Evolutionary conservation across 2,888 invertebrate genomes (phyloP).

Genomic region (Isotomurus palustris): DNA sequence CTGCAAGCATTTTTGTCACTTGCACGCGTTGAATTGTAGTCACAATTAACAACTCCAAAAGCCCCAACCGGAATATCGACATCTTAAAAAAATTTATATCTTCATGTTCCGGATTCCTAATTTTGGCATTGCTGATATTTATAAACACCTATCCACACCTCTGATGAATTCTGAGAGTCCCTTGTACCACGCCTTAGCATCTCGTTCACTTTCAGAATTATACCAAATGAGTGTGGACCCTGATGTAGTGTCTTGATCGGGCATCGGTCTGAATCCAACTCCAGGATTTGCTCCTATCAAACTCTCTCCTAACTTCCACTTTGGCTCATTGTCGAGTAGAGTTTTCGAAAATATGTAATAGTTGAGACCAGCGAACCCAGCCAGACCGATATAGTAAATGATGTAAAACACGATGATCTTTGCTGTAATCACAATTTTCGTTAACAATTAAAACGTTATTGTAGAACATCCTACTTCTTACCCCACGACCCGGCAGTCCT

Average conservation of each 20-base stretch:
- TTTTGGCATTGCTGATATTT: too few relatives aligned
- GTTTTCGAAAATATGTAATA: slow-evolving; percentile 10
- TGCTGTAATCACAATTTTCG: slow-evolving; percentile 64
- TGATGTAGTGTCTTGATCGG: slow-evolving; percentile 8
- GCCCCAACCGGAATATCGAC: background rate
- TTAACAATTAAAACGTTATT: too few relatives aligned
- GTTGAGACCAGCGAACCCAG: slow-evolving; percentile 1
- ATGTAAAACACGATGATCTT: slow-evolving; percentile 54
- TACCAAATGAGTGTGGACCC: slow-evolving; percentile 16
- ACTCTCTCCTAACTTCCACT: slow-evolving; percentile 9
- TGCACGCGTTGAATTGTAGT: slow-evolving; percentile 61
- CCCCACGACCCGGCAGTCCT: slow-evolving; percentile 32
- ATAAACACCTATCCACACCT: too few relatives aligned
- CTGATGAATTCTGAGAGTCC: background rate
- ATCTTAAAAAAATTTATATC: slow-evolving; percentile 2
- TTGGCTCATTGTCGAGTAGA: slow-evolving; percentile 4
- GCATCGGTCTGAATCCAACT: slow-evolving; percentile 13
- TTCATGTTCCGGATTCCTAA: background rate
- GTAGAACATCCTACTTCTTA: slow-evolving; percentile 8
- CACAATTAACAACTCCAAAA: slow-evolving; percentile 52
- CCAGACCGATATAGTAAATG: slow-evolving; percentile 8
- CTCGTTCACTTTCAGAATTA: background rate
- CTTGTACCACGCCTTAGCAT: slow-evolving; percentile 1
- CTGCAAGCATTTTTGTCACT: slow-evolving; percentile 67
- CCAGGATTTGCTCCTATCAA: slow-evolving; percentile 14